phyloP scores from a whole-genome alignment of 2,113 vertebrate genomes.

The Odobenus rosmarus region DNA sequence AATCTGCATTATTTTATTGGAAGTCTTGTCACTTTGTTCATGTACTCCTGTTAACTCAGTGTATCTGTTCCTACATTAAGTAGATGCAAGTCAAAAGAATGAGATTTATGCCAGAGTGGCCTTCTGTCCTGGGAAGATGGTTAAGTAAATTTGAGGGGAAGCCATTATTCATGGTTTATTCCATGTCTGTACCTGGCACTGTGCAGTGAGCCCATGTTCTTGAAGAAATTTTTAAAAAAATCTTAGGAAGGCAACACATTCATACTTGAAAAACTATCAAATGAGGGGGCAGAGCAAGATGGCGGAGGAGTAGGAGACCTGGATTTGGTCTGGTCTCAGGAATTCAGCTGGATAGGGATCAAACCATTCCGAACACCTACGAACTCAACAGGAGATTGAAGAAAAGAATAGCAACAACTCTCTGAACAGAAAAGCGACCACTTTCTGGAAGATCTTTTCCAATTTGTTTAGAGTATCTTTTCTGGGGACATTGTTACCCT shows the following conservation, averaged over 20 bases:
- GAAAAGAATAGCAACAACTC: too few relatives aligned
- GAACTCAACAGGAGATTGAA: too few relatives aligned
- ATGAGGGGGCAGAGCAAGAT: background rate
- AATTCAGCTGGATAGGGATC: too few relatives aligned
- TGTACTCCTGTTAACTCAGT: background rate
- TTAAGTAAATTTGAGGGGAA: background rate
- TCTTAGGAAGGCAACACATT: conserved; percentile 22
- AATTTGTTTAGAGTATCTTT: too few relatives aligned
- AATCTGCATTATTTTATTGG: background rate
- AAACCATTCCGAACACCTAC: too few relatives aligned
- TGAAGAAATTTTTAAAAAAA: conserved; percentile 36
- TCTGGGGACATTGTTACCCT: too few relatives aligned
- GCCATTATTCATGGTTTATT: background rate
- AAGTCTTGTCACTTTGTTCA: background rate
- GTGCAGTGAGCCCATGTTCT: background rate
- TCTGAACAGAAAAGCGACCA: too few relatives aligned
- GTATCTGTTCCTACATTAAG: background rate
- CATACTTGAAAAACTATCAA: conserved; percentile 31
- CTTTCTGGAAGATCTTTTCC: too few relatives aligned
- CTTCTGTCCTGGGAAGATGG: background rate
- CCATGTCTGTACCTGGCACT: background rate
- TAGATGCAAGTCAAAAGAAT: background rate
- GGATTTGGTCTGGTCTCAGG: too few relatives aligned
- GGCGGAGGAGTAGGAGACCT: too few relatives aligned
- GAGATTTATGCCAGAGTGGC: background rate